Base-by-base conservation (phyloP, 2,888 invertebrate genomes). In the Cephus sareptanus region DNA sequence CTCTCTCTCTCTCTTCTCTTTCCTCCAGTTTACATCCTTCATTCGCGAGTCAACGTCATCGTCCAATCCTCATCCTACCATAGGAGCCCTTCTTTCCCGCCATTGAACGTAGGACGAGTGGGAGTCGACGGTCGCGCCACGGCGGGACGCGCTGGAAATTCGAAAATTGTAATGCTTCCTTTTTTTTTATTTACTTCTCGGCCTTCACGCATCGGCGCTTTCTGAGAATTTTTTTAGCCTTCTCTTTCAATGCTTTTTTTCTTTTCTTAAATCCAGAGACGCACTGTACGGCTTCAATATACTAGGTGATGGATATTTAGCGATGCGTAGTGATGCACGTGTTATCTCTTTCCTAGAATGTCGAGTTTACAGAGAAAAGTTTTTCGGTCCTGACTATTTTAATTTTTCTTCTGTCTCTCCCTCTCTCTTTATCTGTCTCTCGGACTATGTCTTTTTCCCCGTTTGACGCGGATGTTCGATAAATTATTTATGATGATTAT, bases 361-460 rank as follows among this genome's bases (percentile, higher is more conserved):
- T 9, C 56, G 56, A 6, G 56, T 23, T 15, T 56, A 23, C 23
- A 23, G 9, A 40, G 40, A 15, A 15, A 40, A 4, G 56, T 15
- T 40, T 15, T 40, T 40, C 15, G 6, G 6, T 6, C 0, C 2
- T 15, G 15, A 1, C 15, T 56, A 6, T 6, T 56, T 56, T 23
- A 23, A 23, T 23, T 37, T 74, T 69, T 69, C 70, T 68, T 69
- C 74, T 71, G 4, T 33, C 3, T 3, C 3, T 33, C 3, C 33
- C 34, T 35, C 73, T 35, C 30, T 33, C 68, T 34, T 3, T 35
- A 69, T 31, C 69, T 37, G 69, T 40, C 30, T 31, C 35, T 34
- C 71, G 79, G 76, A 15, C 56, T 33, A 73, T 79, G 73, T 79
- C 80, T 79, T 78, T 79, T 75, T 73, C 77, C 79, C 81, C 79